phyloP scores from a whole-genome alignment of 2,888 invertebrate genomes.

The Tenodera sinensis region DNA sequence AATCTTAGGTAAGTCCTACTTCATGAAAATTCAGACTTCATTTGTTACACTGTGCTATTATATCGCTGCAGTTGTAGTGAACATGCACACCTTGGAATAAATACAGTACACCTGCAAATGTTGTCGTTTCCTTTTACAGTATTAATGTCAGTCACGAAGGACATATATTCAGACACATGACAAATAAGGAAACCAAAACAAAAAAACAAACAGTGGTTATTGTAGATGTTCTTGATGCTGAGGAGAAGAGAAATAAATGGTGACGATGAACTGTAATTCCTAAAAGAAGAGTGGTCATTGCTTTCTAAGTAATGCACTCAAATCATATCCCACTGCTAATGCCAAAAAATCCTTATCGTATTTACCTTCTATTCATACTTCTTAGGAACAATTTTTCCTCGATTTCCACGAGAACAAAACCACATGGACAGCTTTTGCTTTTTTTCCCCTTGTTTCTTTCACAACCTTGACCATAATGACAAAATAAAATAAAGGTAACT shows the following conservation, averaged over 20 bases:
- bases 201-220: too few species aligned
- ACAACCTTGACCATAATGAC: not conserved
- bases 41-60: too few species aligned
- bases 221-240: too few species aligned
- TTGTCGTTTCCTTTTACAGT: not conserved
- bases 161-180: not conserved
- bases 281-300: too few species aligned
- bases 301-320: too few species aligned
- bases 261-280: too few species aligned
- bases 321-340: not conserved
- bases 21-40: too few species aligned
- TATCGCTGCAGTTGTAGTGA: too few species aligned
- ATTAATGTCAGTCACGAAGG: not conserved
- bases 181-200: too few species aligned
- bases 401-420: not conserved
- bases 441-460: not conserved
- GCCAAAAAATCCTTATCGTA: not conserved
- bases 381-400: not conserved
- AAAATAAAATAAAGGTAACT: not conserved
- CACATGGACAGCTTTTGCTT: not conserved
- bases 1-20: too few species aligned
- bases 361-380: not conserved
- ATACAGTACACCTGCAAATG: not conserved
- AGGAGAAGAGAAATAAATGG: too few species aligned
- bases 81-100: too few species aligned